Evolutionary conservation across 2,888 invertebrate species (phyloP), one percentile per base, ranked within the genome.

Genomic region (Drosophila neonasuta): DNA sequence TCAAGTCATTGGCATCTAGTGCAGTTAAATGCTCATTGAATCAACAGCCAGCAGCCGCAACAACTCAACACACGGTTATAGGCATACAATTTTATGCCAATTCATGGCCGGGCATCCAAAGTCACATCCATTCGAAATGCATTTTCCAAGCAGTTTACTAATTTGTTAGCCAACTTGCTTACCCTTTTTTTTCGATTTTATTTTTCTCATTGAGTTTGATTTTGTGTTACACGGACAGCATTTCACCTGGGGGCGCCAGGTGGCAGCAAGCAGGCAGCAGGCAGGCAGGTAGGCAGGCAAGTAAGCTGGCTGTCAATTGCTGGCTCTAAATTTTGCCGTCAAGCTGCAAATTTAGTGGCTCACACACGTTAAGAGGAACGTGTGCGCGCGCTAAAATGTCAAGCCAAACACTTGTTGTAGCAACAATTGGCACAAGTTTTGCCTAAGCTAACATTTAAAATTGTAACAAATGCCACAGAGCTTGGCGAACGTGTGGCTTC

Each of bases 1-100:
- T 86, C 86, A 86, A 87, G 86, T 80, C 86, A 84, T 84, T 86
- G 86, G 86, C 86, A 87, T 86, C 80, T 86, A 86, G 86, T 87
- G 88, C 86, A 86, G 73, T 77, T 80, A 79, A 81, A 81, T 79
- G 77, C 75, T 78, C 73, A 82, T 74, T 78, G 86, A 78, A 74
- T 71, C 63, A 54, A 45, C 60, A 55, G 45, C 30, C 77, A 71
- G 68, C 70, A 67, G 73, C 61, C 50, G 49, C 71, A 63, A 64
- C 65, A 63, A 62, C 69, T 57, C 56, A 60, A 45, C 68, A 59
- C 45, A 52, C 36, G 45, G 34, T 46, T 46, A 56, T 46, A 57
- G 52, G 45, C 48, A 63, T 11, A 65, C 63, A 49, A 62, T 77
- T 83, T 77, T 80, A 76, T 86, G 83, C 84, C 86, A 81, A 86